Base-by-base conservation (phyloP, 1,140 invertebrate species). In the Drosophila pectinifera region DNA sequence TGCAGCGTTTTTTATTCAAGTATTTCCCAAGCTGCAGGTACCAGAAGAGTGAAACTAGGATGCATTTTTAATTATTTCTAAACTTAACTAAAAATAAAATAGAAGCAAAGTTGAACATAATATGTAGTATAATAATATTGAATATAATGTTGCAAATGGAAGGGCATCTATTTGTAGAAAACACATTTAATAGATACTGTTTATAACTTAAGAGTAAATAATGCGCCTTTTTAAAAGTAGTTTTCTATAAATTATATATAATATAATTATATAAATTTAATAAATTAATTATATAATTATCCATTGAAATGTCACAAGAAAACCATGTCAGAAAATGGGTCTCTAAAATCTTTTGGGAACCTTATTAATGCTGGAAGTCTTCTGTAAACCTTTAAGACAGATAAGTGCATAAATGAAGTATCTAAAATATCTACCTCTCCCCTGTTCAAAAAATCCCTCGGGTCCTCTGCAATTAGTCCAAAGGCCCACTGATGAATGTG, bases 381-480 rank as follows among this genome's bases (percentile, higher is more conserved):
- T 18, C 4, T 20, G 10, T 20, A 11, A 42, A 8, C 38, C 6
- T 16, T 16, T 16, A 8, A 3, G 3, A 0, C 7, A 8, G n/a
- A 16, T 16, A 3, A 39, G n/a, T 16, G 1, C n/a, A 3, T 6
- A 41, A 4, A 20, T 46, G 10, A 1, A 46, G 4, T n/a, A 6
- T 14, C n/a, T 5, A 34, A 34, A 51, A 51, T 14, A 51, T 8
- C 16, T 18, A 0, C 1, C 0, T 49, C 18, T 49, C 0, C 5
- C 2, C n/a, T 22, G 22, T 22, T 22, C 8, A 8, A 13, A 56
- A 42, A 55, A 34, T 1, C 13, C 6, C 5, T 5, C 45, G 11
- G 13, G 11, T 57, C 38, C 16, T 22, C 7, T 48, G 43, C 63
- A 67, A 67, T 61, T 62, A 67, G 18, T 34, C 11, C 34, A 7